Percentiles rank a stretch among this genome's conserved stretches.
Evolutionary conservation across 1,140 invertebrate genomes (phyloP).

Genomic region (Drosophila trapezifrons): DNA sequence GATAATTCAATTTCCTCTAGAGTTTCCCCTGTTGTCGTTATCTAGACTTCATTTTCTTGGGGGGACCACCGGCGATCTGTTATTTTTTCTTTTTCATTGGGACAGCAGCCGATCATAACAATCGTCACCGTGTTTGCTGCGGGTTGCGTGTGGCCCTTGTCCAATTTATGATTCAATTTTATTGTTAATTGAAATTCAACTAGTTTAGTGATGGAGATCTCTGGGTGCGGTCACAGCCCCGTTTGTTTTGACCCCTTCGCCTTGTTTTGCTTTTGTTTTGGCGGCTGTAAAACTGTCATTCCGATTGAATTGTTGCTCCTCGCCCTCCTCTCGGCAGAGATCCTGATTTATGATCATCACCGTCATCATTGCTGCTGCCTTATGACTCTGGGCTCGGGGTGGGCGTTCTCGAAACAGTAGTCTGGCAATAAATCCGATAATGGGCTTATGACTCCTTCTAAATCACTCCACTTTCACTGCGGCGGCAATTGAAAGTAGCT

Average conservation of each 20-base stretch:
- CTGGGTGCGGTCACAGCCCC: conserved; percentile 53
- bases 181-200: conserved; percentile 84
- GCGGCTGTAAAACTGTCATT: conserved; percentile 69
- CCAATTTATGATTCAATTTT: conserved; percentile 81
- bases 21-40: conserved; percentile 37
- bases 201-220: conserved; percentile 70
- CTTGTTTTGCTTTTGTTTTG: conserved; percentile 51
- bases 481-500: conserved; percentile 57
- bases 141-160: conserved; percentile 72
- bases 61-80: conserved; percentile 69
- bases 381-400: conserved; percentile 13
- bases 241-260: conserved; percentile 46
- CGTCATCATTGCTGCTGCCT: conserved; percentile 44
- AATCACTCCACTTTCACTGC: conserved; percentile 36
- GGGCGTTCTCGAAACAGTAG: conserved; percentile 48
- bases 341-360: conserved; percentile 71
- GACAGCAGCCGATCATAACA: conserved; percentile 72
- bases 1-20: conserved; percentile 77
- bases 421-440: conserved; percentile 58
- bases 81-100: conserved; percentile 14
- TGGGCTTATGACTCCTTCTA: conserved; percentile 54
- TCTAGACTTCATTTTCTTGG: conserved; percentile 71
- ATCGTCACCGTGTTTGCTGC: conserved; percentile 67
- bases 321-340: conserved; percentile 17
- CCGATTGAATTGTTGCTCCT: conserved; percentile 57